phyloP scores from a whole-genome alignment of 2,797 vertebrate species.

The Lacerta agilis region DNA sequence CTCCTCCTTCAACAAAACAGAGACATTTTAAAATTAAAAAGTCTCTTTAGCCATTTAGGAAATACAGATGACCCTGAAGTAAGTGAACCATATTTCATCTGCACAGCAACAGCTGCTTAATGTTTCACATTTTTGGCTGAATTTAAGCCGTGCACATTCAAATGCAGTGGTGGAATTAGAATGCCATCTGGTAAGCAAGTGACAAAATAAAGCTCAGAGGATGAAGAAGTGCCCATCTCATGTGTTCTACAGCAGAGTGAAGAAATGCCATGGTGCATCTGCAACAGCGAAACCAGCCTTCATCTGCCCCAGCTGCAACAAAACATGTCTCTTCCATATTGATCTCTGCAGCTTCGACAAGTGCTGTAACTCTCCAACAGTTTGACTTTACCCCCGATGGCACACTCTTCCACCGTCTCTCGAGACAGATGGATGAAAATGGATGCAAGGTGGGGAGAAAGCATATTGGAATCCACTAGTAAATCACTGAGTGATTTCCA shows the following conservation, averaged over 20 bases:
- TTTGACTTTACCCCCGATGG: too few species aligned
- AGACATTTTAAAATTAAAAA: slow-evolving; percentile 13
- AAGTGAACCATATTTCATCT: slow-evolving; percentile 10
- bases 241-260: neutral
- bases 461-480: too few species aligned
- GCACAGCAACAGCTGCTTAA: neutral
- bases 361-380: too few species aligned
- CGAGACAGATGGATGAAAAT: too few species aligned
- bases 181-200: neutral
- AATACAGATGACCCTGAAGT: slow-evolving; percentile 24
- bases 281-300: too few species aligned
- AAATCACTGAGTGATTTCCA: too few species aligned
- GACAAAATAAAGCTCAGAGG: neutral
- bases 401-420: too few species aligned
- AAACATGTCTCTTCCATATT: too few species aligned
- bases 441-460: too few species aligned
- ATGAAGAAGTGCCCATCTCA: neutral
- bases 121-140: neutral
- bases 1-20: slow-evolving; percentile 12
- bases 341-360: too few species aligned
- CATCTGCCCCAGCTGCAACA: too few species aligned
- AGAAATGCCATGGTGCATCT: too few species aligned
- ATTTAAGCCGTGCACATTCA: neutral
- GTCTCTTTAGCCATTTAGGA: slow-evolving; percentile 17
- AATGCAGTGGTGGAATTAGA: neutral